A percentile compares a stretch with the other conserved stretches of the same genome.
These are phyloP conservation scores for Protonemura montana DNA, from an alignment of 2,888 invertebrate species.

Conservation along the genomic window DNA sequence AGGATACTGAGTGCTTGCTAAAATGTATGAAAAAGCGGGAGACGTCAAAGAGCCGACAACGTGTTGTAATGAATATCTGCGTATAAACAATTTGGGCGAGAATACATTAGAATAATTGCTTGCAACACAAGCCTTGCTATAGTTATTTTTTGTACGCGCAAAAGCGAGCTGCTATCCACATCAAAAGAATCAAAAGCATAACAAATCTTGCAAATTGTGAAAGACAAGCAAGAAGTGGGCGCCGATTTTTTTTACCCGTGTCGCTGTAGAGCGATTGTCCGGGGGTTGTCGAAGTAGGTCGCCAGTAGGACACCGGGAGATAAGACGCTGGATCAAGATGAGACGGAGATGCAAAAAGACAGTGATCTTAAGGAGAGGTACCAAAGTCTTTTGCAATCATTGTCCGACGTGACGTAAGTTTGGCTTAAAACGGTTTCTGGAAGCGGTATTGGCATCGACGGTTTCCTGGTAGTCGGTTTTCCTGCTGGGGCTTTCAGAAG, in stretches of 20 bases:
- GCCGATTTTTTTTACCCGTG: background rate
- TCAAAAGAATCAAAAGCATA: background rate
- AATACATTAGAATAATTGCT: background rate
- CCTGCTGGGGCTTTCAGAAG: background rate
- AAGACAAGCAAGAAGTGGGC: background rate
- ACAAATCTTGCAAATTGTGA: background rate
- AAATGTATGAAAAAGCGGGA: background rate
- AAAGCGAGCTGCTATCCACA: background rate
- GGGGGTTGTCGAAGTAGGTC: background rate
- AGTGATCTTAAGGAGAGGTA: background rate
- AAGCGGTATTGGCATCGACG: background rate
- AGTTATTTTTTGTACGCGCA: too few relatives aligned
- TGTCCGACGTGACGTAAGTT: background rate
- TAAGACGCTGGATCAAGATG: background rate
- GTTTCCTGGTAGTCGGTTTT: background rate
- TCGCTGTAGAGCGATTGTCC: background rate
- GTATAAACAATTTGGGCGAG: background rate
- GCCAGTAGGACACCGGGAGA: background rate
- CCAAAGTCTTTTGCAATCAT: background rate
- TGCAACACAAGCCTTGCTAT: background rate
- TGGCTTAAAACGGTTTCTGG: background rate
- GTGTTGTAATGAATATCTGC: background rate
- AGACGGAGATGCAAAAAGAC: background rate
- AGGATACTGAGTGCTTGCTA: background rate
- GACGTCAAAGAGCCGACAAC: background rate